These are phyloP conservation scores for Kryptolebias marmoratus DNA, from an alignment of 2,113 vertebrate genomes.

Conservation along the genomic window DNA sequence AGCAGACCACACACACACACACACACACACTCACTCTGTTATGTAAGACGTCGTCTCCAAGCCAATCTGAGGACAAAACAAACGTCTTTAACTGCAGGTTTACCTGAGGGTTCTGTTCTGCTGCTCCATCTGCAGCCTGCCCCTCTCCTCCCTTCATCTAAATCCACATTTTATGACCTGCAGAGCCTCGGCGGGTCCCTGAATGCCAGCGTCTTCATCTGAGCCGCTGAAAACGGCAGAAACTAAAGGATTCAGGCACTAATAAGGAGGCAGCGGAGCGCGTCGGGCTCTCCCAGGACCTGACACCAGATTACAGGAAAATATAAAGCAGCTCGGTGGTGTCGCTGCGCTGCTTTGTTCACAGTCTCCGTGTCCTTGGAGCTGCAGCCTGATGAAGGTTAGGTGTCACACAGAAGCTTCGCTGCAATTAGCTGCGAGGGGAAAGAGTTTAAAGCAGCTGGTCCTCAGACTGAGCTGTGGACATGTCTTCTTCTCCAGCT, in stretches of 20 bases:
- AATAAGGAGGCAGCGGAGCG: constrained; percentile 40
- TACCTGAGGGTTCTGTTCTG: too few relatives aligned
- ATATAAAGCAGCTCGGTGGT: not conserved
- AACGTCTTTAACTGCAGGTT: too few relatives aligned
- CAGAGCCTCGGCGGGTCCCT: constrained; percentile 1
- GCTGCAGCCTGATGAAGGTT: not conserved
- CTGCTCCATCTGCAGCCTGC: not conserved
- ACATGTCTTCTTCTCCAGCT: too few relatives aligned
- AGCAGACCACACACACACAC: constrained; percentile 22
- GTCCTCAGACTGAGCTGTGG: too few relatives aligned
- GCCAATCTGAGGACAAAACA: not conserved
- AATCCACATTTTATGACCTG: constrained; percentile 31
- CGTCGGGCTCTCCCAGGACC: constrained; percentile 25
- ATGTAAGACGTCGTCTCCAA: not conserved
- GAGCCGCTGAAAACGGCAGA: not conserved
- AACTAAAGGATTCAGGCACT: constrained; percentile 30
- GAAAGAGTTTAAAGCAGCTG: not conserved
- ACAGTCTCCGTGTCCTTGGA: not conserved
- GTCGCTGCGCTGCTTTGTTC: constrained; percentile 6
- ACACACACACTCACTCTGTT: constrained; percentile 15
- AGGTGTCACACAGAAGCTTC: not conserved
- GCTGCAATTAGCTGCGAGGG: not conserved
- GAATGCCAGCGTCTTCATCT: not conserved
- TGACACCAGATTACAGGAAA: constrained; percentile 16
- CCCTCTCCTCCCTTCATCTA: not conserved